Percentiles rank a stretch among this genome's conserved stretches.
These are phyloP conservation scores for Watsonalla cultraria DNA, from an alignment of 2,888 invertebrate genomes.

Conservation along the genomic window DNA sequence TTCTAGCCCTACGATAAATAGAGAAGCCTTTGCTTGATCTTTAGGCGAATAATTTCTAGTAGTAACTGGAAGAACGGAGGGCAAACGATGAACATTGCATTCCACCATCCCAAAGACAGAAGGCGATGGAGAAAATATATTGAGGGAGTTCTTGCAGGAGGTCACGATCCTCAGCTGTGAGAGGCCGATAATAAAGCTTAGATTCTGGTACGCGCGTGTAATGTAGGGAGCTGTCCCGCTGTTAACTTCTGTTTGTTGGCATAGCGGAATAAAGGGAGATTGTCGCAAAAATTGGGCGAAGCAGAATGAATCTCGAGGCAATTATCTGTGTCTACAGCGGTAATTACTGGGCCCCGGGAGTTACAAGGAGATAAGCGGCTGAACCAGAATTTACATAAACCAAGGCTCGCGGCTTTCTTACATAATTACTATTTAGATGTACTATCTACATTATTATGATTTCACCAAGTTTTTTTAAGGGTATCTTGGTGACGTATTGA, in stretches of 20 bases:
- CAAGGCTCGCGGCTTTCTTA: conserved; percentile 23
- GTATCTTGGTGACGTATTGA: neutral
- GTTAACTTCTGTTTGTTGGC: neutral
- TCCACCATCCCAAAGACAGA: no score
- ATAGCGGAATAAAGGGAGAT: conserved; percentile 23
- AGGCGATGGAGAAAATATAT: no score
- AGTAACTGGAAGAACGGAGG: no score
- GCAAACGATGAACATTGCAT: no score
- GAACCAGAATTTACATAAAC: conserved; percentile 33
- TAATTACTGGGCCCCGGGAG: conserved; percentile 44
- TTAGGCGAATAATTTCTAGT: no score
- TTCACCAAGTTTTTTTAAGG: neutral
- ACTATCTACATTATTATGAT: neutral
- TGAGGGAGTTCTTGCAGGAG: no score
- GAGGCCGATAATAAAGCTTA: no score
- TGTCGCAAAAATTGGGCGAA: conserved; percentile 34
- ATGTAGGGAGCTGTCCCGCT: no score
- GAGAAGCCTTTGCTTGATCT: no score
- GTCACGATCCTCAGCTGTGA: no score
- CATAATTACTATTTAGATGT: conserved; percentile 24
- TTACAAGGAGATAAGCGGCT: conserved; percentile 44
- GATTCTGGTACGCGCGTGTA: no score
- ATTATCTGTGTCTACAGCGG: conserved; percentile 52
- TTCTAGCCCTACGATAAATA: no score
- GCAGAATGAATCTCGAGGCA: conserved; percentile 41